Base-by-base conservation (phyloP, 2,113 vertebrate genomes). In the Toxotes chatareus region DNA sequence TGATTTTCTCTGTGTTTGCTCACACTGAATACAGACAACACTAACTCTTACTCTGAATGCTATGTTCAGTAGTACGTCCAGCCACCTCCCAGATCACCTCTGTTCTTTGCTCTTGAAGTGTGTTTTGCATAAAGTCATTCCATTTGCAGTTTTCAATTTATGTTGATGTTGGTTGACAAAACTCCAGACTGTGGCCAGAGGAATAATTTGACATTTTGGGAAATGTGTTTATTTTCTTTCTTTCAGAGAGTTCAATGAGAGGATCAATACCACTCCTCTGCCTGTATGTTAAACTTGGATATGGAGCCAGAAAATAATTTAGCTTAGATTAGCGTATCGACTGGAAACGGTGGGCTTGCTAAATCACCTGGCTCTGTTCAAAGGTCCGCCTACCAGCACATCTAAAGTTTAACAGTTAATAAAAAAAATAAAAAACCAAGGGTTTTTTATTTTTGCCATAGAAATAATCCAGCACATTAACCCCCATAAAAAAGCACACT, bases 11-110 rank as follows among this genome's bases (percentile, higher is more conserved):
- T 91, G 79, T 92, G 85, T 90, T 90, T 92, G 93, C 93, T 93
- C 93, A 90, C 88, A 94, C 93, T 94, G 94, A 94, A 95, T 91
- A 93, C 93, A 94, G 92, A 94, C 94, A 93, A 92, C 93, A 82
- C 86, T 94, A 93, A 95, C 92, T 87, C 92, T 92, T 91, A 88
- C 83, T 88, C 88, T 88, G 88, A 93, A 87, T 90, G 73, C 77
- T 63, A 88, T 84, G 86, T 92, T 87, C 86, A 90, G 80, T 85
- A 75, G 63, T 86, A 75, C 82, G 71, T 82, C 81, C 75, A 78
- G 32, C 72, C 83, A 83, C 86, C 86, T 85, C 83, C 75, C 87
- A 79, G 90, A 84, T 82, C 89, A 89, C 77, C 84, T 83, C 70
- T 90, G 79, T 88, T 84, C 79, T 89, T 89, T 83, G 72, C 83